These are phyloP conservation scores for Cardinalis cardinalis DNA, from an alignment of 2,113 vertebrate genomes.

Conservation along the genomic window DNA sequence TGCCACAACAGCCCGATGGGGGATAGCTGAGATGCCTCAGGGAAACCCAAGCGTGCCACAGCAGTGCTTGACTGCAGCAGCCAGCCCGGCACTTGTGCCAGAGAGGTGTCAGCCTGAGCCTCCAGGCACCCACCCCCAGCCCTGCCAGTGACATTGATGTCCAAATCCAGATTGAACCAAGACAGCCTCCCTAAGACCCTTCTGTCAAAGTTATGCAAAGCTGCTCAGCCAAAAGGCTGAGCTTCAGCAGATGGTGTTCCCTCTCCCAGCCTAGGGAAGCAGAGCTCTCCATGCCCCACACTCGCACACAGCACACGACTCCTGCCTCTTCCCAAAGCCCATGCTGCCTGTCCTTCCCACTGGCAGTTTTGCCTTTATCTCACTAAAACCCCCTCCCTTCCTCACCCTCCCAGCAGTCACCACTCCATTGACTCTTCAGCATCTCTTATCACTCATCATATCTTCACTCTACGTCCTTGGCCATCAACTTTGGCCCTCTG, in stretches of 20 bases:
- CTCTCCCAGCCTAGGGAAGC: neutral
- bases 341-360: neutral
- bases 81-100: neutral
- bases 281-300: accelerated
- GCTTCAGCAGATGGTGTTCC: slow-evolving; percentile 7
- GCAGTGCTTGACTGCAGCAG: neutral
- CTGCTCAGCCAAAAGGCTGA: neutral
- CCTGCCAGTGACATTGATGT: accelerated
- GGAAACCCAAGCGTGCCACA: neutral
- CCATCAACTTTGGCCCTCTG: neutral
- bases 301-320: accelerated
- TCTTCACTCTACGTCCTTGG: neutral
- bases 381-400: neutral
- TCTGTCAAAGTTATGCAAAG: neutral
- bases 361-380: neutral
- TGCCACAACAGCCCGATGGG: neutral
- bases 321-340: neutral
- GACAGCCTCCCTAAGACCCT: neutral
- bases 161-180: neutral
- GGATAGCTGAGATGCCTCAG: slow-evolving; percentile 21
- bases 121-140: neutral
- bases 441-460: neutral
- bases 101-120: neutral
- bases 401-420: neutral
- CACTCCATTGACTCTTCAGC: neutral